These are phyloP conservation scores for Scaeva pyrastri DNA, from an alignment of 2,888 invertebrate genomes.

Conservation along the genomic window DNA sequence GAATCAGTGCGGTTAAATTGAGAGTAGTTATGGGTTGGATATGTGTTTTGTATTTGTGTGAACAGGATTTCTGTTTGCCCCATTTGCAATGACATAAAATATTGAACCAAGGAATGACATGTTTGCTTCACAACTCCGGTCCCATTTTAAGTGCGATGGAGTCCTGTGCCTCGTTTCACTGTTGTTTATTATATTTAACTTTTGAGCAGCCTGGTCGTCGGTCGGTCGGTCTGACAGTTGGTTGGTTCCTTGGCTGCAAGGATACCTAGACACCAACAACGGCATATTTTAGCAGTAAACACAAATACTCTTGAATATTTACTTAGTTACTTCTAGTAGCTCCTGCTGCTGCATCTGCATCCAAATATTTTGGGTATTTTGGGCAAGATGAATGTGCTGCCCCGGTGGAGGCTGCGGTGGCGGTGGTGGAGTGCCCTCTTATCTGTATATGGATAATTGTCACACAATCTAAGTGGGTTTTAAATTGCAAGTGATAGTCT, in stretches of 20 bases:
- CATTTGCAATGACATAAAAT: conserved; percentile 71
- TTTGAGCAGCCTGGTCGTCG: conserved; percentile 24
- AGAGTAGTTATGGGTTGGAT: not conserved
- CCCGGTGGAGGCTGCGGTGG: too few relatives aligned
- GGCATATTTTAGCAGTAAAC: conserved; percentile 48
- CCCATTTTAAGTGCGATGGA: conserved; percentile 44
- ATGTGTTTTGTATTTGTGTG: conserved; percentile 22
- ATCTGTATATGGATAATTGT: conserved; percentile 39
- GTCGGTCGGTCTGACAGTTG: too few relatives aligned
- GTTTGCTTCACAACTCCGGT: conserved; percentile 50
- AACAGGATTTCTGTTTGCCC: conserved; percentile 58
- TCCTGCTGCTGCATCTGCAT: not conserved
- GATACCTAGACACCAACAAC: conserved; percentile 40
- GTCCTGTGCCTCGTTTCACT: conserved; percentile 32
- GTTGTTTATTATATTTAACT: conserved; percentile 62
- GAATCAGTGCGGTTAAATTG: conserved; percentile 37
- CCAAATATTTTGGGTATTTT: not conserved
- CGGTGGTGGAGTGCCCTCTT: too few relatives aligned
- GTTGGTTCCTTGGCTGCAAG: not conserved
- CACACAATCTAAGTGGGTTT: conserved; percentile 57
- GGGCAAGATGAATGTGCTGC: conserved; percentile 24
- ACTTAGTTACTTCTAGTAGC: conserved; percentile 38
- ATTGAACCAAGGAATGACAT: conserved; percentile 69
- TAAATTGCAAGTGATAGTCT: conserved; percentile 45
- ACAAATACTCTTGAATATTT: conserved; percentile 63